Evolutionary conservation across 1,140 invertebrate species (phyloP).

Genomic region (Mactra quadrangularis): DNA sequence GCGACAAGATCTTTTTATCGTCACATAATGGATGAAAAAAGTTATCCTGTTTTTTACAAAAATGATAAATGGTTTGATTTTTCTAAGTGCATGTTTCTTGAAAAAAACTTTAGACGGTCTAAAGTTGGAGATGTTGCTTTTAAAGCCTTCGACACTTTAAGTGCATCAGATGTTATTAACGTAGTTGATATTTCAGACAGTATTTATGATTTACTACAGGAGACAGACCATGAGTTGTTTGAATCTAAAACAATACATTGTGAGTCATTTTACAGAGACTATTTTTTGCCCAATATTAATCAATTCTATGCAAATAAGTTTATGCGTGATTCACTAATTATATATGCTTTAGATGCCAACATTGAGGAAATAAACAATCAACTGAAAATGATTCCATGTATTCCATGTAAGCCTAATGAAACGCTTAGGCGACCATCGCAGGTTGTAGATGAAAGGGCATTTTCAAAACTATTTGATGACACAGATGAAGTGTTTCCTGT

Average conservation of each 20-base stretch:
- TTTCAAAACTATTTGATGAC: too few relatives aligned
- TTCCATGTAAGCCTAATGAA: too few relatives aligned
- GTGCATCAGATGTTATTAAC: background rate
- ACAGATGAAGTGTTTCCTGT: too few relatives aligned
- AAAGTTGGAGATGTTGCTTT: conserved; percentile 5
- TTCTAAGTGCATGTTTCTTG: conserved; percentile 53
- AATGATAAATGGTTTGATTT: conserved; percentile 15
- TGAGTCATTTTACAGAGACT: conserved; percentile 38
- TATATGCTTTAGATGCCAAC: too few relatives aligned
- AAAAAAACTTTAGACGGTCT: conserved; percentile 16
- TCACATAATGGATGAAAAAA: background rate
- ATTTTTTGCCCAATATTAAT: conserved; percentile 61
- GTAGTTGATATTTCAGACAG: conserved; percentile 32
- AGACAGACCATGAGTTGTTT: conserved; percentile 5
- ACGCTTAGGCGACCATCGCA: too few relatives aligned
- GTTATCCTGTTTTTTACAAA: conserved; percentile 9
- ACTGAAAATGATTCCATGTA: too few relatives aligned
- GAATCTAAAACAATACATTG: conserved; percentile 36
- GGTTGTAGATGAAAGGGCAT: too few relatives aligned
- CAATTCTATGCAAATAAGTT: background rate
- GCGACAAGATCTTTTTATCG: conserved; percentile 4
- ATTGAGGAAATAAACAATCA: too few relatives aligned
- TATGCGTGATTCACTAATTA: too few relatives aligned
- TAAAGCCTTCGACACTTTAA: background rate
- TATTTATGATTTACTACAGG: conserved; percentile 23